Evolutionary conservation across 2,113 vertebrate genomes (phyloP).

Genomic region (Nothocercus julius): DNA sequence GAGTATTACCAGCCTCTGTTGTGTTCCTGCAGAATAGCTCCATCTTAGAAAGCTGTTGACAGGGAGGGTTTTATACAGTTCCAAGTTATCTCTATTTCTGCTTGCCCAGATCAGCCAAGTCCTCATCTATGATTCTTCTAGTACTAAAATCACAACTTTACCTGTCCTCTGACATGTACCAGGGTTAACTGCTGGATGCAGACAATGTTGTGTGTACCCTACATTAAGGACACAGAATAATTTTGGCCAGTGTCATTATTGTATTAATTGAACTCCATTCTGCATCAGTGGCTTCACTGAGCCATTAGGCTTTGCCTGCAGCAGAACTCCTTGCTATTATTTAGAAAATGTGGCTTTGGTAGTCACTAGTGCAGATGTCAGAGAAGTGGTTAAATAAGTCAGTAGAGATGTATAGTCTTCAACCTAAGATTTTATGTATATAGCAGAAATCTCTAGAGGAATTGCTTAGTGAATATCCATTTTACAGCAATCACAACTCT

Average conservation of each 20-base stretch:
- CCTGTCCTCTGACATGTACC: not conserved
- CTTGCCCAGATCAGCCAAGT: not conserved
- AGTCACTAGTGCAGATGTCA: slow-evolving; percentile 28
- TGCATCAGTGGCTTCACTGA: not conserved
- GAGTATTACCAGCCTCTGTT: slow-evolving; percentile 31
- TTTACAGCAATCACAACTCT: not conserved
- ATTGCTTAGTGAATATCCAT: not conserved
- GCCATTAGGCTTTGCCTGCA: slow-evolving; percentile 33
- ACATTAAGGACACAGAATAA: not conserved
- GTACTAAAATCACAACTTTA: not conserved
- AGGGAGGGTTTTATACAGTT: not conserved
- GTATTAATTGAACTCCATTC: slow-evolving; percentile 61
- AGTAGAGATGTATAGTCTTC: not conserved
- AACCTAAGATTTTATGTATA: not conserved
- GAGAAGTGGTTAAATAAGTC: not conserved
- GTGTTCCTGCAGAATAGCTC: not conserved
- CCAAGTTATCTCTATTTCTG: not conserved
- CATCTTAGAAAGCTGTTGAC: not conserved
- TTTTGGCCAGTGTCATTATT: slow-evolving; percentile 37
- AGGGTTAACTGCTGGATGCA: not conserved
- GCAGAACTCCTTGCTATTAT: slow-evolving; percentile 15
- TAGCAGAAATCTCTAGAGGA: not conserved
- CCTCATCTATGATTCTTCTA: not conserved
- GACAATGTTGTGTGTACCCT: fast-evolving
- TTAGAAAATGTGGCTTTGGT: slow-evolving; percentile 52